These are phyloP conservation scores for Chaetodon trifasciatus DNA, from an alignment of 2,797 vertebrate species.

Conservation along the genomic window DNA sequence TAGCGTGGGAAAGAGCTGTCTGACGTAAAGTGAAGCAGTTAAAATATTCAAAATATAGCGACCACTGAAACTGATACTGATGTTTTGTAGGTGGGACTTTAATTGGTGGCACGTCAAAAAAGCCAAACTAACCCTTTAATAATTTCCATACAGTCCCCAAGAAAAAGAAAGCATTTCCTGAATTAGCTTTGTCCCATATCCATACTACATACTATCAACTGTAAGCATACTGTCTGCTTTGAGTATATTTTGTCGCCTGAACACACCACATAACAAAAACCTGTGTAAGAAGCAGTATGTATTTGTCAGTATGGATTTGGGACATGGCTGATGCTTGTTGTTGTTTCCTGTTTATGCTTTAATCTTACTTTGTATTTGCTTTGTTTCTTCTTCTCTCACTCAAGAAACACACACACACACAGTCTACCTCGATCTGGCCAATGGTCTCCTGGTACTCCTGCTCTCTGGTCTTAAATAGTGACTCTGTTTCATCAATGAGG, in stretches of 20 bases:
- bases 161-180: neutral
- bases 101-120: too few species aligned
- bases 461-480: conserved; percentile 96
- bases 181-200: neutral
- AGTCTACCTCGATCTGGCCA: conserved; percentile 94
- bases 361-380: neutral
- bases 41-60: too few species aligned
- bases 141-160: too few species aligned
- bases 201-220: neutral
- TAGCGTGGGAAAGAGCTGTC: too few species aligned
- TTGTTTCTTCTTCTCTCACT: neutral
- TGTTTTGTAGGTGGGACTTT: too few species aligned
- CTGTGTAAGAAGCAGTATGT: neutral
- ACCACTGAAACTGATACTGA: too few species aligned
- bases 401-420: neutral
- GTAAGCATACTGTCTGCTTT: neutral
- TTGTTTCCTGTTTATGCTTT: neutral
- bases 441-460: conserved; percentile 99
- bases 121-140: too few species aligned
- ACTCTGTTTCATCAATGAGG: conserved; percentile 96
- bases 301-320: neutral
- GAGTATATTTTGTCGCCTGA: neutral
- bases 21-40: too few species aligned
- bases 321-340: neutral
- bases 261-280: neutral